Evolutionary conservation across 2,113 vertebrate species (phyloP).

Genomic region (Strigops habroptila): DNA sequence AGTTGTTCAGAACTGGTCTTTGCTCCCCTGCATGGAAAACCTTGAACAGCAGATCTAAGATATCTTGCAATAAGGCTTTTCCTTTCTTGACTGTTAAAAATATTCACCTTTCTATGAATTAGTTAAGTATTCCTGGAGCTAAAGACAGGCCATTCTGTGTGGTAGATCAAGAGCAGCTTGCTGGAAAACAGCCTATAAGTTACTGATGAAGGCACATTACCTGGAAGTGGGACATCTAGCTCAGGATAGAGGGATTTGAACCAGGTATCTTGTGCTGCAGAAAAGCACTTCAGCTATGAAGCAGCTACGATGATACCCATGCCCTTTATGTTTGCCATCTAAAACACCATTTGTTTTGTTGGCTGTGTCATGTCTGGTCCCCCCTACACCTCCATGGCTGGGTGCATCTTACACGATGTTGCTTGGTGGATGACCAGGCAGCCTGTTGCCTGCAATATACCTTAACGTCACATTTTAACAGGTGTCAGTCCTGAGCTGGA

Average conservation of each 20-base stretch:
- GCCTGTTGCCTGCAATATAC: not conserved
- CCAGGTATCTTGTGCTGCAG: not conserved
- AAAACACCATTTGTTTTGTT: not conserved
- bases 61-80: not conserved
- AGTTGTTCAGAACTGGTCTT: not conserved
- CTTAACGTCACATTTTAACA: not conserved
- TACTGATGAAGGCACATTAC: accelerated
- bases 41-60: not conserved
- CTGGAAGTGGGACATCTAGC: not conserved
- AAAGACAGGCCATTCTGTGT: not conserved
- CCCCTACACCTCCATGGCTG: not conserved
- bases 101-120: not conserved
- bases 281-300: not conserved
- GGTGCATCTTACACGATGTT: accelerated
- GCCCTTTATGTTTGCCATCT: not conserved
- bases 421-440: not conserved
- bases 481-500: not conserved
- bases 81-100: not conserved
- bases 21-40: not conserved
- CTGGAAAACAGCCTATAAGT: not conserved
- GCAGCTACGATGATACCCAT: accelerated
- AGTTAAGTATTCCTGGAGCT: not conserved
- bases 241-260: not conserved
- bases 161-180: not conserved
- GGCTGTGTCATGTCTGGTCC: accelerated